Evolutionary conservation across 2,797 vertebrate genomes (phyloP), one percentile per base, ranked within the genome.

Genomic region (Diglossa cyanea): DNA sequence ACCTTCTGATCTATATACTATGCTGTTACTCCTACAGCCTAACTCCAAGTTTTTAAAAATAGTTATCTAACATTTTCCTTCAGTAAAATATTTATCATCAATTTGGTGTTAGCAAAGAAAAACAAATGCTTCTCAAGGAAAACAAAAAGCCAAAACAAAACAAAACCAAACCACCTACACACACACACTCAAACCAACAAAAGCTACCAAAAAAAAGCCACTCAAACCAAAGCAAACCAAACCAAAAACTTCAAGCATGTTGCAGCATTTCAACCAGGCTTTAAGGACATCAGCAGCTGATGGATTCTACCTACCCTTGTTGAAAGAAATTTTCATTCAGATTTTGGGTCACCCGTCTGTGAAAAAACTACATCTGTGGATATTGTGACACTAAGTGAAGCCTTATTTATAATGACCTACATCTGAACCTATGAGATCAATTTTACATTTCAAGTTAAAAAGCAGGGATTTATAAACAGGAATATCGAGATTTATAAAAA

Each of bases 201-300:
- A 71, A 72, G 8, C 11, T 6, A 51, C 3, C 25, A 26, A 33
- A 40, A 33, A 4, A 57, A 35, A 16, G 2, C 0, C 21, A 40
- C 21, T 33, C 11, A 54, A 50, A 24, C 1, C 4, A 37, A 82
- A 81, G 7, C 7, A 61, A 66, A 80, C 3, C 0, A 13, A 74
- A 78, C 1, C 1, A 53, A 75, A 86, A 84, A 6, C 3, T 55
- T 87, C 35, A 45, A 14, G 3, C 4, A 20, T 12, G 1, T 37
- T 77, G 9, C 24, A 81, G 37, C 2, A 67, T 83, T 77, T 71
- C 53, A 83, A 74, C 11, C 18, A 72, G 50, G 35, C 8, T 37
- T 77, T 28, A 60, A 60, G 21, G 7, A 53, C 7, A 21, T 50
- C 33, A 66, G 7, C 55, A 18, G 5, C 8, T 54, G 40, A 10